These are phyloP conservation scores for Achroia grisella DNA, from an alignment of 1,140 invertebrate genomes.

Conservation along the genomic window DNA sequence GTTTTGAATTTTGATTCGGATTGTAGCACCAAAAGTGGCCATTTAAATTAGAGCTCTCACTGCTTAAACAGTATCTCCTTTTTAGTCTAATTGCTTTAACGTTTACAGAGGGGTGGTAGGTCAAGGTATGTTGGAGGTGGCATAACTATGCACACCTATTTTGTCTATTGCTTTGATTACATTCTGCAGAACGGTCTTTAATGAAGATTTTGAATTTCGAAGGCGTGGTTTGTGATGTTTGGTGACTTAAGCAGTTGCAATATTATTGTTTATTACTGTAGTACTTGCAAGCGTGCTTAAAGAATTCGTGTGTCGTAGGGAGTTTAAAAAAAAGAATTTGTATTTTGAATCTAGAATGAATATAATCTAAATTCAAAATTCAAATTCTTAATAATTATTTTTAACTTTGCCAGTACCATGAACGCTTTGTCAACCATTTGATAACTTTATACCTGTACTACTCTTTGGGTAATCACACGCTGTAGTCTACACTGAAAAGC, in stretches of 20 bases:
- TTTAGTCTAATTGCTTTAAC: slow-evolving; percentile 31
- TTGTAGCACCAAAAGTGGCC: slow-evolving; percentile 50
- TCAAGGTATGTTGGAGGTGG: slow-evolving; percentile 30
- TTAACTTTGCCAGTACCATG: too few relatives aligned
- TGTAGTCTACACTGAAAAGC: too few relatives aligned
- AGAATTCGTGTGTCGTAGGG: too few relatives aligned
- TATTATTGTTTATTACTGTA: slow-evolving; percentile 15
- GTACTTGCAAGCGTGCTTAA: too few relatives aligned
- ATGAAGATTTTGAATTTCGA: slow-evolving; percentile 54
- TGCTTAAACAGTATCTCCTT: slow-evolving; percentile 42
- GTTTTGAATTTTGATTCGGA: slow-evolving; percentile 73
- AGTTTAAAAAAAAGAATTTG: too few relatives aligned
- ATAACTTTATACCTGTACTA: too few relatives aligned
- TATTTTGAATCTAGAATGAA: too few relatives aligned
- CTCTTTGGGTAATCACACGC: too few relatives aligned
- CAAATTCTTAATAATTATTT: too few relatives aligned
- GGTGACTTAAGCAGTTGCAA: slow-evolving; percentile 24
- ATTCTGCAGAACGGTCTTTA: slow-evolving; percentile 50
- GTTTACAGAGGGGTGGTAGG: slow-evolving; percentile 15
- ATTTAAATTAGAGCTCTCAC: slow-evolving; percentile 51
- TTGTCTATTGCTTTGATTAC: slow-evolving; percentile 61
- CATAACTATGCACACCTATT: slow-evolving; percentile 59
- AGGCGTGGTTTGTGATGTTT: slow-evolving; percentile 33
- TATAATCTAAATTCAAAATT: too few relatives aligned
- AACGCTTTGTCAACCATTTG: too few relatives aligned